phyloP scores from a whole-genome alignment of 2,797 vertebrate genomes.

The Poecilia gillii region DNA sequence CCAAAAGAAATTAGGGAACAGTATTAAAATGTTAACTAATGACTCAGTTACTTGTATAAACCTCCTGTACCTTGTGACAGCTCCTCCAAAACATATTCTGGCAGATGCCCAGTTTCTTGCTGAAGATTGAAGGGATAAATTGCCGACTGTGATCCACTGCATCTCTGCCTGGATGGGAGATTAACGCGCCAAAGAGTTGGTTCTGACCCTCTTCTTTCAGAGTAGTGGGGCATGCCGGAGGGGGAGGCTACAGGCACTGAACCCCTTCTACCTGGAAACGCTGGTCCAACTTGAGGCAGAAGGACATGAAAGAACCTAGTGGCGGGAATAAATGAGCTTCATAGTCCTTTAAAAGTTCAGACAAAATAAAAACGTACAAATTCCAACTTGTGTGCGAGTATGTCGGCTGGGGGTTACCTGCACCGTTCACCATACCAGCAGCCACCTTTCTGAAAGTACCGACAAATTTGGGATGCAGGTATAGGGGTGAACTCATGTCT shows the following conservation, averaged over 20 bases:
- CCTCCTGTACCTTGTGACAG: constrained; percentile 61
- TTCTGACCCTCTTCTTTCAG: constrained; percentile 66
- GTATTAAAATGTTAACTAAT: rapidly evolving
- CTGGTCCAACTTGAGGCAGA: constrained; percentile 31
- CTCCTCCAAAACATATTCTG: constrained; percentile 54
- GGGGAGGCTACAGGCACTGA: constrained; percentile 61
- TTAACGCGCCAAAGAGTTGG: constrained; percentile 52
- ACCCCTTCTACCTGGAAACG: constrained; percentile 33
- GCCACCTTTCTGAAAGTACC: constrained; percentile 86
- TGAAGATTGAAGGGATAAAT: constrained; percentile 6
- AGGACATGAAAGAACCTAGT: constrained; percentile 82
- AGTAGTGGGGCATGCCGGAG: constrained; percentile 20
- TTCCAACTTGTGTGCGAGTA: too few relatives aligned
- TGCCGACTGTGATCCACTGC: constrained; percentile 16
- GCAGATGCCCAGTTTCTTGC: constrained; percentile 20
- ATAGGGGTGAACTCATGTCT: constrained; percentile 72
- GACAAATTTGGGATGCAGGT: constrained; percentile 77
- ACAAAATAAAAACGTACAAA: too few relatives aligned
- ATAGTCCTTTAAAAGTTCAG: not conserved
- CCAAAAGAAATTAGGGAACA: not conserved
- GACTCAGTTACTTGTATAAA: not conserved
- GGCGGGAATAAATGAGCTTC: not conserved
- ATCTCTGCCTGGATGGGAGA: constrained; percentile 22
- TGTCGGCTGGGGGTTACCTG: constrained; percentile 72
- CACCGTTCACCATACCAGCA: constrained; percentile 86